Base-by-base conservation (phyloP, 1,140 invertebrate species). In the Prorops nasuta region DNA sequence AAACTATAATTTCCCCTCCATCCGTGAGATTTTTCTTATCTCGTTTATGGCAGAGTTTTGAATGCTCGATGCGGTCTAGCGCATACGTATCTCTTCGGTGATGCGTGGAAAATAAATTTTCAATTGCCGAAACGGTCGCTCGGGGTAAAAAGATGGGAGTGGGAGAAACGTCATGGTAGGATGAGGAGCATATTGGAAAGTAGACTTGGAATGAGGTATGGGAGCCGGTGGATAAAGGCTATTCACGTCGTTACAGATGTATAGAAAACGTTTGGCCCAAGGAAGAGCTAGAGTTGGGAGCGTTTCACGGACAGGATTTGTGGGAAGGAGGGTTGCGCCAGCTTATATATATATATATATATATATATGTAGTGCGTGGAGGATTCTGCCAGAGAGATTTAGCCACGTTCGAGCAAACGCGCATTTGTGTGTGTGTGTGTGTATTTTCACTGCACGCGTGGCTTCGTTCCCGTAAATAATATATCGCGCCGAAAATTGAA, bases 401-500 rank as follows among this genome's bases (percentile, higher is more conserved):
- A n/a, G n/a, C n/a, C n/a, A n/a, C n/a, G n/a, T n/a, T n/a, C n/a
- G n/a, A n/a, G n/a, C n/a, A 17, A 3, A 0, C 31, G 37, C 21
- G 41, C 20, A 14, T 12, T 15, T 12, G 32, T 42, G 36, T 35
- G 20, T 42, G 36, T 19, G 39, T 12, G 16, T 35, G 38, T 12
- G 35, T 15, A 35, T 40, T 10, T 31, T 37, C n/a, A n/a, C 17
- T 28, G 39, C 28, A 22, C 37, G 19, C 41, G 43, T 17, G 20
- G 31, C 36, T 16, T 1, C 15, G 24, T 31, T 32, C 17, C 49
- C 38, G 44, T 47, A 60, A 65, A 64, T 63, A 60, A 68, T 68
- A 66, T 66, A 68, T 66, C 38, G 53, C 20, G 44, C 57, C 40
- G 51, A 44, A 52, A 66, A 69, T 66, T 66, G 60, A 74, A 70